phyloP scores from a whole-genome alignment of 2,797 vertebrate species.

The Pelodytes ibericus region DNA sequence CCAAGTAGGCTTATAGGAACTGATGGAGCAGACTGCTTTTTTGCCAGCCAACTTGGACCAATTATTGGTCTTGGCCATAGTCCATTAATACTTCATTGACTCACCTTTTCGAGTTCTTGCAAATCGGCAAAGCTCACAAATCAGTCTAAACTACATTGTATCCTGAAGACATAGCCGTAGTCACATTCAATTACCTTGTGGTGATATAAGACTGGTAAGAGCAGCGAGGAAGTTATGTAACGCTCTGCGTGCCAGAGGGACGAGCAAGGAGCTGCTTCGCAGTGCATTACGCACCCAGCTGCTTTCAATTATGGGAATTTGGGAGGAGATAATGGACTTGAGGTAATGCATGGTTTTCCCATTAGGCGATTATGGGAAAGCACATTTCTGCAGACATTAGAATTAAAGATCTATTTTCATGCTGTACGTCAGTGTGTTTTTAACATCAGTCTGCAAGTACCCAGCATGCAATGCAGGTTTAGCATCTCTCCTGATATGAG shows the following conservation, averaged over 20 bases:
- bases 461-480: no score
- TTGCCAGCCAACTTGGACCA: conserved; percentile 33
- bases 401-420: no score
- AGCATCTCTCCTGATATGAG: no score
- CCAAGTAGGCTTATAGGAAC: conserved; percentile 51
- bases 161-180: conserved; percentile 17
- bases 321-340: neutral
- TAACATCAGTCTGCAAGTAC: no score
- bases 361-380: neutral
- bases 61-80: conserved; percentile 59
- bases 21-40: conserved; percentile 46
- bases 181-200: conserved; percentile 13
- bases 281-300: no score
- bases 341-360: neutral
- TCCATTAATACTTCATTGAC: conserved; percentile 47
- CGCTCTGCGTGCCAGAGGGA: no score
- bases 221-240: neutral
- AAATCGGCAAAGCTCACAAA: conserved; percentile 57
- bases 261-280: no score
- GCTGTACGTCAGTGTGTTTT: no score
- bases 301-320: neutral
- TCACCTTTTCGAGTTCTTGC: conserved; percentile 47
- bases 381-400: neutral
- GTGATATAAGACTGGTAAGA: neutral
- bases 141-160: neutral